Conservation (phyloP, 2,797 vertebrate genomes). For the Staurois parvus region DNA sequence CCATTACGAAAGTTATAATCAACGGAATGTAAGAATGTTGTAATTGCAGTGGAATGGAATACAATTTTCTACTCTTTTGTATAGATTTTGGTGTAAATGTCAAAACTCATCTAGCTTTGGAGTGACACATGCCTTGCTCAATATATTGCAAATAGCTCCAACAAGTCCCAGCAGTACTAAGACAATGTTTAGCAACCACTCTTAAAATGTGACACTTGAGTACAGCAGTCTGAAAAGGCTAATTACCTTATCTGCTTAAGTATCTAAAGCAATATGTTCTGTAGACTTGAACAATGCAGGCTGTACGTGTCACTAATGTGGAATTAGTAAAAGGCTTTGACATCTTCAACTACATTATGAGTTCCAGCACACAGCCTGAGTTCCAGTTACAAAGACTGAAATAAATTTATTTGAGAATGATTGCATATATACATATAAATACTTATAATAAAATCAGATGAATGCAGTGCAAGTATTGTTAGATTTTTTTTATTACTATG, state of each 20-base stretch:
- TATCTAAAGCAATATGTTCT: background rate
- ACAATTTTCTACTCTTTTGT: conserved; percentile 6
- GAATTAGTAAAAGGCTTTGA: no score
- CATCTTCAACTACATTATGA: no score
- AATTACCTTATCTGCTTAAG: background rate
- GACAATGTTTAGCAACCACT: conserved; percentile 6
- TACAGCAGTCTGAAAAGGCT: background rate
- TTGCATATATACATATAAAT: no score
- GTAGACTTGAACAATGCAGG: background rate
- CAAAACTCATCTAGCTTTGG: conserved; percentile 22
- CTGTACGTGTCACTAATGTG: no score
- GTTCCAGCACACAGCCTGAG: no score
- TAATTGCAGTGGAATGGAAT: conserved; percentile 34
- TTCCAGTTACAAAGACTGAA: no score
- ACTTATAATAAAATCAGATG: no score
- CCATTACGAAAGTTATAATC: conserved; percentile 18
- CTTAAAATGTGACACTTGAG: background rate
- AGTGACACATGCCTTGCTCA: conserved; percentile 6
- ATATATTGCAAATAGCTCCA: background rate
- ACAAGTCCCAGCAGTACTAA: conserved; percentile 6
- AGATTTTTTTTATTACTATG: no score
- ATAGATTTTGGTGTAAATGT: conserved; percentile 37
- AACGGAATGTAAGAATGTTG: background rate
- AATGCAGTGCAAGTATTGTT: no score
- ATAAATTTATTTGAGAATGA: no score